Evolutionary conservation across 2,113 vertebrate genomes (phyloP).

Genomic region (Isichthys henryi): DNA sequence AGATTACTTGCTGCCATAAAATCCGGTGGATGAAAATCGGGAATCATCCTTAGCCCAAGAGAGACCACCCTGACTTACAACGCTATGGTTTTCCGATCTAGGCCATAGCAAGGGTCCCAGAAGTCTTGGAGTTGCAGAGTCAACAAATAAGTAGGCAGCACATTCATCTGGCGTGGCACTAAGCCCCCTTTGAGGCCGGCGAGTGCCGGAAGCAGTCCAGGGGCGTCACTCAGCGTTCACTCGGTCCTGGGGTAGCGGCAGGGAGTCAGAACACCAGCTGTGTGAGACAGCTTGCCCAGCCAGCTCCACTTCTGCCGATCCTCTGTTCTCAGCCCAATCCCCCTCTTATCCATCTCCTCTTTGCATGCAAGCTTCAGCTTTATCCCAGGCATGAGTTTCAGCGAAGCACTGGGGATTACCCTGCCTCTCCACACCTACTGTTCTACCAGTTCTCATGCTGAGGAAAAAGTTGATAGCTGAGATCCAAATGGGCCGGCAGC

Average conservation of each 20-base stretch:
- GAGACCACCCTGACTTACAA: conserved; percentile 48
- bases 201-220: conserved; percentile 54
- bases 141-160: conserved; percentile 56
- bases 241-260: conserved; percentile 42
- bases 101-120: conserved; percentile 38
- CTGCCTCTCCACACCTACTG: not conserved
- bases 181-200: conserved; percentile 54
- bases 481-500: not conserved
- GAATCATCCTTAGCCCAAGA: conserved; percentile 38
- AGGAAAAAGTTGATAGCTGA: not conserved
- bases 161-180: conserved; percentile 65
- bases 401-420: not conserved
- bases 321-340: conserved; percentile 1
- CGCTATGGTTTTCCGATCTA: conserved; percentile 48
- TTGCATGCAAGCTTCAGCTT: not conserved
- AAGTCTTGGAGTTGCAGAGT: conserved; percentile 48
- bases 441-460: not conserved
- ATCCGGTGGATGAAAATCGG: conserved; percentile 44
- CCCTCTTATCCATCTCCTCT: not conserved
- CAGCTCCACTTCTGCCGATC: not conserved
- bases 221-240: conserved; percentile 40
- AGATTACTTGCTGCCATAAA: conserved; percentile 30
- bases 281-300: not conserved
- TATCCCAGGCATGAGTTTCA: not conserved
- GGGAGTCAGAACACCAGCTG: conserved; percentile 25